A percentile compares a stretch with the other conserved stretches of the same genome.
Evolutionary conservation across 2,113 vertebrate genomes (phyloP).

Genomic region (Callopanchax toddi): DNA sequence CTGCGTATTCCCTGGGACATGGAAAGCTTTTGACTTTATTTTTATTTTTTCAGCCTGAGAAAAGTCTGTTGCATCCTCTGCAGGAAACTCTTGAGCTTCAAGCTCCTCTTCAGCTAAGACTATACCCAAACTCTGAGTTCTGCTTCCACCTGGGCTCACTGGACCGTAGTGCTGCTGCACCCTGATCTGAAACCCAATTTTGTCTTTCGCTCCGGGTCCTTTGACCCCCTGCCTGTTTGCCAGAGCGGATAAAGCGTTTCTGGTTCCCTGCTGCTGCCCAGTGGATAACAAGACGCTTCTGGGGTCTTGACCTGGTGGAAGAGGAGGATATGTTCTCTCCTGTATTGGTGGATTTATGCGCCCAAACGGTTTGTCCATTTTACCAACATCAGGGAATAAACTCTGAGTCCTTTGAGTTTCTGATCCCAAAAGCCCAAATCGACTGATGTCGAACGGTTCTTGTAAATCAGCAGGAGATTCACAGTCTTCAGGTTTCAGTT

Average conservation of each 20-base stretch:
- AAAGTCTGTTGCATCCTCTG: constrained; percentile 24
- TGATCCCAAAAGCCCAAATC: constrained; percentile 18
- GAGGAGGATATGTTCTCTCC: constrained; percentile 15
- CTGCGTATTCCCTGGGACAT: constrained; percentile 35
- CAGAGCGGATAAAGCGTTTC: constrained; percentile 8
- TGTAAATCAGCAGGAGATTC: constrained; percentile 7
- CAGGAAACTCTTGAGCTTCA: constrained; percentile 23
- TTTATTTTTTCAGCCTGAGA: constrained; percentile 11
- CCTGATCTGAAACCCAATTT: constrained; percentile 13
- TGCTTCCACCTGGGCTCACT: constrained; percentile 15
- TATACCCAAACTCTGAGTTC: constrained; percentile 25
- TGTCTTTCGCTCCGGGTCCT: constrained; percentile 9
- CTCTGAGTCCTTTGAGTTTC: constrained; percentile 19
- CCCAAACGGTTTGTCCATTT: constrained; percentile 23
- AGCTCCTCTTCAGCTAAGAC: constrained; percentile 11
- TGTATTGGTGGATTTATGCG: constrained; percentile 4
- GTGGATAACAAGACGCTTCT: background rate
- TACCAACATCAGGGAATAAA: background rate
- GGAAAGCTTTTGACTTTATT: constrained; percentile 37
- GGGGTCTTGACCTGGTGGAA: constrained; percentile 14
- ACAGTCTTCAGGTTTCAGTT: constrained; percentile 25
- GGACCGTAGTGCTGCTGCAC: constrained; percentile 10
- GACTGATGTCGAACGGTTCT: constrained; percentile 4
- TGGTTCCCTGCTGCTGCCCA: constrained; percentile 3
- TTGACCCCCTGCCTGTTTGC: constrained; percentile 7